Conservation (phyloP, 2,888 invertebrate genomes). For the Tipula unca region DNA sequence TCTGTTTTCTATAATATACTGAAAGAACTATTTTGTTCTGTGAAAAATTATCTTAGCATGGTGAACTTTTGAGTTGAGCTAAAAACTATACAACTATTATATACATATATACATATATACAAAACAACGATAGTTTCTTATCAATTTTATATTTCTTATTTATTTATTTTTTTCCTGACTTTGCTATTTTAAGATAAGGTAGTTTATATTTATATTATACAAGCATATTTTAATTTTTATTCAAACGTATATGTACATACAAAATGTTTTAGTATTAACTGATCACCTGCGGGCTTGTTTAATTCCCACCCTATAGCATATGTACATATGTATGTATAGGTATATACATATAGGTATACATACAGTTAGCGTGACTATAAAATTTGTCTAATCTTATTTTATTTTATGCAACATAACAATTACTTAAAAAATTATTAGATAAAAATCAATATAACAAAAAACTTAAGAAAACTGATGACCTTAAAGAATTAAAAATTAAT, state of each 20-base stretch:
- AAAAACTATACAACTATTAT: background rate
- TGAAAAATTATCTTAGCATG: background rate
- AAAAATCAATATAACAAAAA: background rate
- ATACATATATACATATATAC: too few relatives aligned
- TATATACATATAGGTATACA: too few relatives aligned
- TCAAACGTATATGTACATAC: background rate
- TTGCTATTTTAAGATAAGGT: background rate
- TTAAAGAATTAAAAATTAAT: slow-evolving; percentile 14
- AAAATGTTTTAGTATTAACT: background rate
- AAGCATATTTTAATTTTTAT: background rate
- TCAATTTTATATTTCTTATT: background rate
- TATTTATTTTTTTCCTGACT: background rate
- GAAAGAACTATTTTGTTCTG: background rate
- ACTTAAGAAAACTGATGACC: background rate
- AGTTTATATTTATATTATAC: background rate
- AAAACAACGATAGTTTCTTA: background rate
- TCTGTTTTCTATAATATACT: background rate
- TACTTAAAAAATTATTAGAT: background rate
- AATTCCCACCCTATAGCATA: background rate
- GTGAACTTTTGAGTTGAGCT: background rate
- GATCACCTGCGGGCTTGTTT: background rate
- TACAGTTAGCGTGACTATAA: background rate
- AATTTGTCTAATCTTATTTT: background rate
- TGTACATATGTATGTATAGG: background rate
- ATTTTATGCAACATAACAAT: background rate